phyloP scores from a whole-genome alignment of 2,113 vertebrate species.

The Ptilorrhoa leucosticta region DNA sequence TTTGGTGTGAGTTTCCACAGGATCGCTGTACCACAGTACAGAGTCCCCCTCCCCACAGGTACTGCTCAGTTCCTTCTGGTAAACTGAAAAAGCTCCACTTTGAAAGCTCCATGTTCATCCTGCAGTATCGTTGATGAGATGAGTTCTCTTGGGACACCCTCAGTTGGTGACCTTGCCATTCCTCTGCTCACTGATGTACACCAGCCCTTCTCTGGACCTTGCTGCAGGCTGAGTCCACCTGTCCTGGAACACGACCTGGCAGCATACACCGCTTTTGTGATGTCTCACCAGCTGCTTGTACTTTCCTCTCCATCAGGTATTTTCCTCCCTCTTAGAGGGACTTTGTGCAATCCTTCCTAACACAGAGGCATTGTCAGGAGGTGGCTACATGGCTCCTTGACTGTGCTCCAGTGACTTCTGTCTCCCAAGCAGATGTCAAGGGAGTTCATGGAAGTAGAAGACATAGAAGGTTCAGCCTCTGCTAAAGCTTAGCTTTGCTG shows the following conservation, averaged over 20 bases:
- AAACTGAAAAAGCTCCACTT: neutral
- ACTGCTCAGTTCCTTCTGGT: neutral
- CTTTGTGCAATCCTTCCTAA: neutral
- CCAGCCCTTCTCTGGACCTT: neutral
- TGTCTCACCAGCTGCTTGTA: neutral
- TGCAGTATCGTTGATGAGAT: neutral
- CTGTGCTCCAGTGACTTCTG: neutral
- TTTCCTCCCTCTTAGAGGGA: neutral
- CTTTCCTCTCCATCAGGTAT: neutral
- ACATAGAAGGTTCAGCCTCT: neutral
- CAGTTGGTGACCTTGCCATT: neutral
- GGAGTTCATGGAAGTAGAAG: neutral
- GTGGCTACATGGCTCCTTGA: neutral
- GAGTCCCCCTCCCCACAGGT: neutral
- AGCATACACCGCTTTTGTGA: accelerated
- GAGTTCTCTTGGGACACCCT: neutral
- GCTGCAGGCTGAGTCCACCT: neutral
- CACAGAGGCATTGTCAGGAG: accelerated
- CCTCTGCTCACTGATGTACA: neutral
- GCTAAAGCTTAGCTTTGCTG: neutral
- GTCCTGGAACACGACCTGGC: neutral
- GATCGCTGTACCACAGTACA: neutral
- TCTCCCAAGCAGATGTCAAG: neutral
- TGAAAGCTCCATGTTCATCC: neutral
- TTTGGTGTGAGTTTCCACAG: neutral